Conservation (phyloP, 1,140 invertebrate genomes). For the Drosophila tristis region DNA sequence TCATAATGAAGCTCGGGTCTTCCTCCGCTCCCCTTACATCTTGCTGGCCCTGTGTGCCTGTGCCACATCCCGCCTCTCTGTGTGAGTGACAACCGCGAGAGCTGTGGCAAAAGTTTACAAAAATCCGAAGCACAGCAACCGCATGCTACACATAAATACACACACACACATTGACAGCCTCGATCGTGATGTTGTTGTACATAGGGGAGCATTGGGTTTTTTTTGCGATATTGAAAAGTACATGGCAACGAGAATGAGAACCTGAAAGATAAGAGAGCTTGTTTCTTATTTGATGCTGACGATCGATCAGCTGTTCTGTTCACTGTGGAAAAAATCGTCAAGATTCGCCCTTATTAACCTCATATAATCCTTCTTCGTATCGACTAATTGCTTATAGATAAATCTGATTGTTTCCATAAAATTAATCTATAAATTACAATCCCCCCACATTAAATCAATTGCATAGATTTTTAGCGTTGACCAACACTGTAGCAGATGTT, state of each 20-base stretch:
- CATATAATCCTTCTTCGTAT: too few relatives aligned
- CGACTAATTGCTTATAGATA: too few relatives aligned
- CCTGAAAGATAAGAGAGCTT: constrained; percentile 29
- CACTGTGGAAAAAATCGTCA: too few relatives aligned
- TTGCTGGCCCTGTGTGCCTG: background rate
- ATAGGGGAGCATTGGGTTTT: constrained; percentile 48
- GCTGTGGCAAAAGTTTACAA: constrained; percentile 60
- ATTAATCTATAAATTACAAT: too few relatives aligned
- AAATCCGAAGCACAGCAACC: constrained; percentile 65
- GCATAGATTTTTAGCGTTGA: constrained; percentile 38
- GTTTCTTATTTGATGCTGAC: constrained; percentile 35
- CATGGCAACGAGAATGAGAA: constrained; percentile 26
- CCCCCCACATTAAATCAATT: background rate
- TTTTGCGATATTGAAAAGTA: constrained; percentile 36
- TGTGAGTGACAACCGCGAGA: constrained; percentile 27
- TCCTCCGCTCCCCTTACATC: background rate
- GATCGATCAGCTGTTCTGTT: constrained; percentile 15
- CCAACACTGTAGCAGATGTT: constrained; percentile 64
- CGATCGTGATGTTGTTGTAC: constrained; percentile 65
- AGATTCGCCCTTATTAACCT: too few relatives aligned
- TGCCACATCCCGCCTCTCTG: constrained; percentile 2
- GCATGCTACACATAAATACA: constrained; percentile 62
- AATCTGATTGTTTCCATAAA: too few relatives aligned
- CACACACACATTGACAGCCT: constrained; percentile 15
- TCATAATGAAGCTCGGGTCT: constrained; percentile 66